Evolutionary conservation across 2,797 vertebrate genomes (phyloP).

Genomic region (Ctenopoma multispine): DNA sequence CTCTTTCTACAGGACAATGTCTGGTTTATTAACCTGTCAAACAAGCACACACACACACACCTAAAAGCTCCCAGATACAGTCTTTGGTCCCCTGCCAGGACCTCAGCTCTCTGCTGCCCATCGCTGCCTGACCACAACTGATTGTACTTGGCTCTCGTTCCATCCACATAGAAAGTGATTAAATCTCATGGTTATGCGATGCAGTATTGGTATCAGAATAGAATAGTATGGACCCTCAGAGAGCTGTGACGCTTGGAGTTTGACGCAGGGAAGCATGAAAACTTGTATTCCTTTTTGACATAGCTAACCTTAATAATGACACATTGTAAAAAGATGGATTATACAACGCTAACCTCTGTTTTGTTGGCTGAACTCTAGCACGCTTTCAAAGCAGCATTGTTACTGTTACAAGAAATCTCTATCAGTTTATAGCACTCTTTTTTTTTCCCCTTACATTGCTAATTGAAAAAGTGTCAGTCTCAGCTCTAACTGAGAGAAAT

Average conservation of each 20-base stretch:
- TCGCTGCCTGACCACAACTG: constrained; percentile 59
- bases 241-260: constrained; percentile 47
- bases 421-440: constrained; percentile 20
- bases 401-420: constrained; percentile 21
- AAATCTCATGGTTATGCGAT: constrained; percentile 61
- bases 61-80: constrained; percentile 48
- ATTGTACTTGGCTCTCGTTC: constrained; percentile 66
- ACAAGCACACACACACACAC: constrained; percentile 26
- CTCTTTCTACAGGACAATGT: constrained; percentile 52
- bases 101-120: constrained; percentile 43
- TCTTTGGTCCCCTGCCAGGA: constrained; percentile 58
- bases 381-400: constrained; percentile 22
- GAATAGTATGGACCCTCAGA: constrained; percentile 39
- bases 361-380: constrained; percentile 17
- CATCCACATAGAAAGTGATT: constrained; percentile 53
- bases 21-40: constrained; percentile 74
- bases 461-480: constrained; percentile 24
- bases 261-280: constrained; percentile 42
- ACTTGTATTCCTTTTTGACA: constrained; percentile 49
- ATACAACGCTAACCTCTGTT: constrained; percentile 23
- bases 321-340: constrained; percentile 20
- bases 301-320: constrained; percentile 44
- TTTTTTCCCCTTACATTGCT: constrained; percentile 9
- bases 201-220: constrained; percentile 48
- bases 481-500: constrained; percentile 61